Base-by-base conservation (phyloP, 1,140 invertebrate genomes). In the Phocides pigmalion region DNA sequence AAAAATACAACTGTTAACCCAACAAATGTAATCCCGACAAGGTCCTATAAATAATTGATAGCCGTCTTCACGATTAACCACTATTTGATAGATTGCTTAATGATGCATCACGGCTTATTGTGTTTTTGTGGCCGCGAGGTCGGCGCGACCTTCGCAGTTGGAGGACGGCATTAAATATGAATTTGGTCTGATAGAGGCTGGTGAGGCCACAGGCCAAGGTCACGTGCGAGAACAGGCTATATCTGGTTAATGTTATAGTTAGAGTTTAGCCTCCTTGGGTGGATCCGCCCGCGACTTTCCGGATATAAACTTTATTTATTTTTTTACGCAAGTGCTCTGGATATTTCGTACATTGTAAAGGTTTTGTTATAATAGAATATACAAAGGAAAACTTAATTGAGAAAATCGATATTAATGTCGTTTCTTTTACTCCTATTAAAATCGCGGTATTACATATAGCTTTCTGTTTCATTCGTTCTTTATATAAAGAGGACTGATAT, bases 21-120 rank as follows among this genome's bases (percentile, higher is more conserved):
- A 46, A 17, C 12, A 22, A 11, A 22, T 46, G 12, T 8, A 39
- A 49, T 49, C 16, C 44, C 16, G 47, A 17, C 41, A 46, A 46
- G 54, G 25, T 59, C 16, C 11, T 32, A 12, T 39, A 6, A 6
- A 22, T 58, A 61, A 49, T 39, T 39, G 56, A 61, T 61, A 12
- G 19, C 16, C 16, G 14, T 39, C 28, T 37, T 46, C 42, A n/a
- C 32, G 44, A 49, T 61, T 61, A 49, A 20, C 12, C 14, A 15
- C 17, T 42, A 19, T 37, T 37, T 61, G 56, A 61, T 61, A 28
- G 56, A 61, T 20, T 49, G 44, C 49, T 61, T 44, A 61, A 61
- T 61, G 56, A 61, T 49, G 56, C 44, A 61, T 61, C 25, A 49
- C 56, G 44, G 56, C 17, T 47, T 61, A 61, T 61, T 61, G 56